Evolutionary conservation across 2,888 invertebrate species (phyloP).

Genomic region (Drosophila cognata): DNA sequence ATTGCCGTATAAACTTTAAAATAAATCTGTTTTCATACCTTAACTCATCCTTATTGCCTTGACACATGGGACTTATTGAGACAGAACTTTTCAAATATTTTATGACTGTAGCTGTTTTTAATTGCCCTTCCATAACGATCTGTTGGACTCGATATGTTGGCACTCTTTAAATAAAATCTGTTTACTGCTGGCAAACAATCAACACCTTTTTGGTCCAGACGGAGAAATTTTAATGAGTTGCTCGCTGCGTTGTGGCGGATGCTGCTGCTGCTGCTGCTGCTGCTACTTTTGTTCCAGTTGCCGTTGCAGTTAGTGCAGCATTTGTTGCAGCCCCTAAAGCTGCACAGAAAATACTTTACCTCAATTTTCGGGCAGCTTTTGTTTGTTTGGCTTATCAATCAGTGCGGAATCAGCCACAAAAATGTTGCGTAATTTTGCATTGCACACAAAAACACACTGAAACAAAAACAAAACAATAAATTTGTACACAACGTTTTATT

Average conservation of each 20-base stretch:
- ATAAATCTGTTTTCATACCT: not conserved
- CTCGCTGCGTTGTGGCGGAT: constrained; percentile 34
- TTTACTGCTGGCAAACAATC: constrained; percentile 55
- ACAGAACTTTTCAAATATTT: constrained; percentile 9
- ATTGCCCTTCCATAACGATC: constrained; percentile 15
- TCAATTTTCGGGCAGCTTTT: constrained; percentile 28
- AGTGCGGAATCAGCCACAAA: constrained; percentile 62
- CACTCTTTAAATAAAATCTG: constrained; percentile 51
- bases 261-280: constrained; percentile 17
- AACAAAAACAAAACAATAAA: constrained; percentile 23
- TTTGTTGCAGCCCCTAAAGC: constrained; percentile 30
- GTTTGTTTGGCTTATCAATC: constrained; percentile 70
- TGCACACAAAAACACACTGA: constrained; percentile 35
- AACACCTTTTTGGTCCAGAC: constrained; percentile 49
- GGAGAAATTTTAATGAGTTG: constrained; percentile 62
- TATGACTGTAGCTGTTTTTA: constrained; percentile 10
- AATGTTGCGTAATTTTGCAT: constrained; percentile 65
- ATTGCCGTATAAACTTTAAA: not conserved
- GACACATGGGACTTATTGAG: constrained; percentile 11
- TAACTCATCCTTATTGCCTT: not conserved
- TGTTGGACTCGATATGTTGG: constrained; percentile 34
- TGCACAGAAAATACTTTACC: constrained; percentile 20
- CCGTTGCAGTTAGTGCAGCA: not conserved
- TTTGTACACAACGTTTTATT: constrained; percentile 59
- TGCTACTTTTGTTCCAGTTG: constrained; percentile 9